These are phyloP conservation scores for Conomelus anceps DNA, from an alignment of 2,888 invertebrate species.

Conservation along the genomic window DNA sequence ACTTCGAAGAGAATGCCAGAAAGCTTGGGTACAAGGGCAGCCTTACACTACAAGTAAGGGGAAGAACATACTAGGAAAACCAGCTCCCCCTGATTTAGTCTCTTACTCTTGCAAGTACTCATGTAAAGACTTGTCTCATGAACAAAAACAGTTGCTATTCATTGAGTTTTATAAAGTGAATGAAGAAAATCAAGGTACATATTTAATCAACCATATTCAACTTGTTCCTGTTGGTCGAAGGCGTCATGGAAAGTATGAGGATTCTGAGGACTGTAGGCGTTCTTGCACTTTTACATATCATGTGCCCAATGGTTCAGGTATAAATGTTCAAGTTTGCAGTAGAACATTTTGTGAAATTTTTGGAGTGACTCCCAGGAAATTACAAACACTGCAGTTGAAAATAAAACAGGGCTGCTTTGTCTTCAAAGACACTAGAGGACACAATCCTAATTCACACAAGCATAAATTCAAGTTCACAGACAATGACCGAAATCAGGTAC, in stretches of 20 bases:
- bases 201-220: constrained; percentile 17
- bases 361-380: constrained; percentile 16
- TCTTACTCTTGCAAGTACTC: constrained; percentile 15
- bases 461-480: constrained; percentile 17
- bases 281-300: constrained; percentile 14
- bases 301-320: constrained; percentile 12
- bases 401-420: constrained; percentile 18
- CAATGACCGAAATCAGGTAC: constrained; percentile 16
- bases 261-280: constrained; percentile 14
- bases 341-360: constrained; percentile 19
- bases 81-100: constrained; percentile 1
- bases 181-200: constrained; percentile 19
- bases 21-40: constrained; percentile 13
- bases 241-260: constrained; percentile 15
- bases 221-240: constrained; percentile 17
- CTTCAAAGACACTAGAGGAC: constrained; percentile 13
- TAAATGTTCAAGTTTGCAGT: constrained; percentile 17
- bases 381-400: constrained; percentile 3
- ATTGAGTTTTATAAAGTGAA: constrained; percentile 19
- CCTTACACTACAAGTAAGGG: constrained; percentile 18
- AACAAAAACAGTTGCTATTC: constrained; percentile 18
- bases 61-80: constrained; percentile 11
- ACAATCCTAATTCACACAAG: constrained; percentile 9
- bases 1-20: constrained; percentile 5
- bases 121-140: constrained; percentile 11